These are phyloP conservation scores for Megaceryle torquata DNA, from an alignment of 2,113 vertebrate genomes.

Conservation along the genomic window DNA sequence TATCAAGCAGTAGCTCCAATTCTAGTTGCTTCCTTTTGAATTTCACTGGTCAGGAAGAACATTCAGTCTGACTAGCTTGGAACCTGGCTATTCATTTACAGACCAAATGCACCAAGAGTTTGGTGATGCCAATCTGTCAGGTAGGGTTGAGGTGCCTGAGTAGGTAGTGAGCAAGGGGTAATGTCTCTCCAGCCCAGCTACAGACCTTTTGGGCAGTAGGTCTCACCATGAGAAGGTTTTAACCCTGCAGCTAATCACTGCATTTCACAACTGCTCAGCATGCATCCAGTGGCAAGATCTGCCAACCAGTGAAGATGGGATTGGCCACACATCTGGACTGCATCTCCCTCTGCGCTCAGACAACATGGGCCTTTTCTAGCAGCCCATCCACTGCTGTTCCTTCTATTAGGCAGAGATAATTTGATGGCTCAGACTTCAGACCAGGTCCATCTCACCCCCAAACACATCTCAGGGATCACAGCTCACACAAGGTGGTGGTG, in stretches of 20 bases:
- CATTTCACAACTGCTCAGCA: background rate
- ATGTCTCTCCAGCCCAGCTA: background rate
- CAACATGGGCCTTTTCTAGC: background rate
- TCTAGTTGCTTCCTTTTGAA: background rate
- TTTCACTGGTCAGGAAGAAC: background rate
- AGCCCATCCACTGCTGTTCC: background rate
- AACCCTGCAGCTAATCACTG: no score
- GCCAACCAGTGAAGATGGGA: background rate
- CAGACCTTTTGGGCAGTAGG: background rate
- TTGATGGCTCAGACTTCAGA: background rate
- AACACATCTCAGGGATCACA: background rate
- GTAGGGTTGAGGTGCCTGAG: background rate
- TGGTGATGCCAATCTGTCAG: background rate
- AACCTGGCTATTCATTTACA: background rate
- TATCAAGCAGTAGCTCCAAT: background rate
- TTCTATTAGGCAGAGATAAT: background rate
- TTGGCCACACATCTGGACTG: background rate
- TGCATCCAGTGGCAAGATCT: background rate
- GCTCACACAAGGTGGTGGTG: fast-evolving
- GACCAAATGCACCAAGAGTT: background rate
- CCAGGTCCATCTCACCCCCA: background rate
- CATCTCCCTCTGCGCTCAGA: background rate
- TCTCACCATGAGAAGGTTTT: background rate
- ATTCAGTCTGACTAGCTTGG: background rate
- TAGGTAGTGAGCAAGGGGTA: background rate